A percentile compares a stretch with the other conserved stretches of the same genome.
phyloP scores from a whole-genome alignment of 2,113 vertebrate genomes.

The Halcyon malimbica region DNA sequence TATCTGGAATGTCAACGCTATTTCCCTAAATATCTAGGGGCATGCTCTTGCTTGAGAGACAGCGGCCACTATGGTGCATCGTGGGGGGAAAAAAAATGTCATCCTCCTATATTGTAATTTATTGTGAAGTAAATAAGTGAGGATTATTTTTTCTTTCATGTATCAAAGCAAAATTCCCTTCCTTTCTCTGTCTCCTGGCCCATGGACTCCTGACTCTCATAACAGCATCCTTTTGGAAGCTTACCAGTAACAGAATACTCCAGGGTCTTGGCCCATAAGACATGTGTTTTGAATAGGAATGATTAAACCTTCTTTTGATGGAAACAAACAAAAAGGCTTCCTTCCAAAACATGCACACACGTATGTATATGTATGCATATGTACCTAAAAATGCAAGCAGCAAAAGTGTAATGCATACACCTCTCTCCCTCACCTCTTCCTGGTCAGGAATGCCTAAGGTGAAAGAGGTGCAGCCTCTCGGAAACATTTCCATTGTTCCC shows the following conservation, averaged over 20 bases:
- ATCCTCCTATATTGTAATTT: background rate
- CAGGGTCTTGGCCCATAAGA: background rate
- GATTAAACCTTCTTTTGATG: slow-evolving; percentile 2
- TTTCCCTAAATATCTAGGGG: background rate
- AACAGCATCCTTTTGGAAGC: slow-evolving; percentile 26
- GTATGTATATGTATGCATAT: background rate
- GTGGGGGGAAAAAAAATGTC: background rate
- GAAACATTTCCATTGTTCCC: slow-evolving; percentile 3
- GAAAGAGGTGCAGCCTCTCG: background rate
- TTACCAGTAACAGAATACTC: background rate
- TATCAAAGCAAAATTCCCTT: background rate
- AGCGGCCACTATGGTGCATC: background rate
- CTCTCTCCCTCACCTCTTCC: background rate
- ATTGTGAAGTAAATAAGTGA: background rate
- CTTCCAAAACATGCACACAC: background rate
- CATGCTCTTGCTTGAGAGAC: background rate
- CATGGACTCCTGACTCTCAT: background rate
- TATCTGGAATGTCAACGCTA: background rate
- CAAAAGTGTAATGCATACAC: background rate
- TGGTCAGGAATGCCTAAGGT: background rate
- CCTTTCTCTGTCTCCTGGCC: background rate
- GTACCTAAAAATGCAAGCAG: background rate
- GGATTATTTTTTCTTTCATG: background rate
- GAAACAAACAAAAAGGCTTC: background rate
- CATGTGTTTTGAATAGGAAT: slow-evolving; percentile 9